phyloP scores from a whole-genome alignment of 2,113 vertebrate species.

The Nerophis lumbriciformis region DNA sequence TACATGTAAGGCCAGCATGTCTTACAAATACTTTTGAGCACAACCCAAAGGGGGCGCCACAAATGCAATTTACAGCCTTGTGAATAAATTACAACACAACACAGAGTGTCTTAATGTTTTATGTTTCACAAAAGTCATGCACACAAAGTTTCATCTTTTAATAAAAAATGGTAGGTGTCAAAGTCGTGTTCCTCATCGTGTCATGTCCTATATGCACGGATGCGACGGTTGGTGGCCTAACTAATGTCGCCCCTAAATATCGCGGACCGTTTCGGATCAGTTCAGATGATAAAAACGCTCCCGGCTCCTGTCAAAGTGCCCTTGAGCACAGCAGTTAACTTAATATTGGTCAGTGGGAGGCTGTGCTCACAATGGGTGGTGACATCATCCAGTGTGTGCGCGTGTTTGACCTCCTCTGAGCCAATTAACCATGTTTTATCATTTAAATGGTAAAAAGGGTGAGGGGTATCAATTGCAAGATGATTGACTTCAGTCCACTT shows the following conservation, averaged over 20 bases:
- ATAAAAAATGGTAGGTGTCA: too few species aligned
- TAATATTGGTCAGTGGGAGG: constrained; percentile 25
- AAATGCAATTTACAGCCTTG: too few species aligned
- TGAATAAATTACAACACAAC: too few species aligned
- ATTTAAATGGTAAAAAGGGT: constrained; percentile 13
- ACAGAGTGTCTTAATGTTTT: too few species aligned
- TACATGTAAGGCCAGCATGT: too few species aligned
- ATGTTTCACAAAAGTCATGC: too few species aligned
- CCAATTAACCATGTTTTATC: constrained; percentile 7
- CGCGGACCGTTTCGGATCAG: constrained; percentile 42
- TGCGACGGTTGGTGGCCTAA: constrained; percentile 49
- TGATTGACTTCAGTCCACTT: constrained; percentile 19
- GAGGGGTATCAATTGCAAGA: constrained; percentile 5
- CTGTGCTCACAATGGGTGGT: constrained; percentile 15
- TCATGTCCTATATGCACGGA: constrained; percentile 32
- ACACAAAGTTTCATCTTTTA: too few species aligned
- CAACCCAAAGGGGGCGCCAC: too few species aligned
- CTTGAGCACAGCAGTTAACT: constrained; percentile 55
- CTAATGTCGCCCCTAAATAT: constrained; percentile 38
- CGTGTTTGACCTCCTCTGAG: not conserved
- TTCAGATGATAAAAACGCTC: constrained; percentile 49
- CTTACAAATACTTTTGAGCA: too few species aligned
- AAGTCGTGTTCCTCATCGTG: too few species aligned
- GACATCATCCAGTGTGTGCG: constrained; percentile 24
- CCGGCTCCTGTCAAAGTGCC: constrained; percentile 54